phyloP scores from a whole-genome alignment of 2,888 invertebrate genomes.

The Terebella lapidaria region DNA sequence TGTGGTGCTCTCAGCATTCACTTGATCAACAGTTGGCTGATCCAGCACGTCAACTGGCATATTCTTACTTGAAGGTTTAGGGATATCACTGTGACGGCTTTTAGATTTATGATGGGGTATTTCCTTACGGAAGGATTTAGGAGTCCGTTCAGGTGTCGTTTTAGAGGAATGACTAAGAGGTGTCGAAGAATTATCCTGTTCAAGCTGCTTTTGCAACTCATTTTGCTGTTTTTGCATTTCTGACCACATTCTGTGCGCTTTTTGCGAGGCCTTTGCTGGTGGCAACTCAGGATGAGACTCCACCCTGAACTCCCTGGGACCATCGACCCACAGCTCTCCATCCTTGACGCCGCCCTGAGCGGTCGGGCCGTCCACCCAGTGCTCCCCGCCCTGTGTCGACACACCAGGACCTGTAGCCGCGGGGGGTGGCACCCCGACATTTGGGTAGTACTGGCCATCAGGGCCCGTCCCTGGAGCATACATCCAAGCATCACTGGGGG shows the following conservation, averaged over 20 bases:
- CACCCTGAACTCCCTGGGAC: constrained; percentile 31
- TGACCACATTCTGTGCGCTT: constrained; percentile 11
- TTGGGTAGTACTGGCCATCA: background rate
- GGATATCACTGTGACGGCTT: background rate
- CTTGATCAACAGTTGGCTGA: background rate
- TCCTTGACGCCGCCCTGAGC: constrained; percentile 19
- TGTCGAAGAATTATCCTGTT: no score
- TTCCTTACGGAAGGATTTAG: background rate
- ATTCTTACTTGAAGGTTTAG: background rate
- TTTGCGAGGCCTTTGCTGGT: background rate
- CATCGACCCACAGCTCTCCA: constrained; percentile 57
- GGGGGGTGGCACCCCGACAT: background rate
- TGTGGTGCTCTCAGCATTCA: constrained; percentile 1
- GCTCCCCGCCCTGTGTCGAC: constrained; percentile 14
- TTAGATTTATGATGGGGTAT: background rate
- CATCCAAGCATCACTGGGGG: constrained; percentile 1
- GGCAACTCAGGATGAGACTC: no score
- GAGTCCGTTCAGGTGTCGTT: background rate
- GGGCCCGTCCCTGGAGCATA: background rate
- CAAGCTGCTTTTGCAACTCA: no score
- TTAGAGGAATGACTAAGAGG: background rate
- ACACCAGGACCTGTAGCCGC: background rate
- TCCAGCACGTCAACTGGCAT: constrained; percentile 1
- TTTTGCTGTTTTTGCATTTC: constrained; percentile 2
- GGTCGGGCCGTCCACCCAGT: constrained; percentile 90